These are phyloP conservation scores for Syngnathus floridae DNA, from an alignment of 2,113 vertebrate genomes.

Conservation along the genomic window DNA sequence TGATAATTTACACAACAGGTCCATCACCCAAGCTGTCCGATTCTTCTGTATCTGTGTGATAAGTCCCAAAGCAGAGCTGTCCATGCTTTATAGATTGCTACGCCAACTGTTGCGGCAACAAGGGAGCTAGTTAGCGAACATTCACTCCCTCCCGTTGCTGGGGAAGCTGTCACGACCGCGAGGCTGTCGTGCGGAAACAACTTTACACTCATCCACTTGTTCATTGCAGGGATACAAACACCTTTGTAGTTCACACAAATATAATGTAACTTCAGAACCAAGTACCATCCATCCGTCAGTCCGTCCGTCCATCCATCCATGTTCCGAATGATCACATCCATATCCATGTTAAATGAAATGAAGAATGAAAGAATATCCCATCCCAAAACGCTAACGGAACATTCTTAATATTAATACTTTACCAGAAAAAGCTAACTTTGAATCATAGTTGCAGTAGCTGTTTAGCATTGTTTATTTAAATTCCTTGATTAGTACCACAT, in stretches of 20 bases:
- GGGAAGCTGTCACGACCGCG: slow-evolving; percentile 16
- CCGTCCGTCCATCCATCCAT: too few relatives aligned
- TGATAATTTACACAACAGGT: slow-evolving; percentile 53
- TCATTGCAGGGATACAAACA: background rate
- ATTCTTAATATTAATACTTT: background rate
- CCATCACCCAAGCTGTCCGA: slow-evolving; percentile 37
- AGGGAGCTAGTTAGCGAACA: slow-evolving; percentile 63
- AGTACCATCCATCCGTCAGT: too few relatives aligned
- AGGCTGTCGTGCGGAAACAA: slow-evolving; percentile 18
- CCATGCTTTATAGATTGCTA: slow-evolving; percentile 54
- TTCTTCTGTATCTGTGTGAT: slow-evolving; percentile 44
- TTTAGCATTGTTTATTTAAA: slow-evolving; percentile 18
- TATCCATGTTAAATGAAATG: background rate
- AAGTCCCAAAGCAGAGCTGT: slow-evolving; percentile 41
- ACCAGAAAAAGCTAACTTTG: background rate
- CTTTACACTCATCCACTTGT: slow-evolving; percentile 13
- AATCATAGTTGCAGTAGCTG: slow-evolving; percentile 7
- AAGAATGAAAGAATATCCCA: background rate
- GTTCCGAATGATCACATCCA: too few relatives aligned
- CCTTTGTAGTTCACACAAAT: background rate
- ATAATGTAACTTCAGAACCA: background rate
- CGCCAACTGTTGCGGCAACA: slow-evolving; percentile 50
- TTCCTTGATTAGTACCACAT: too few relatives aligned
- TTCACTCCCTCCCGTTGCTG: slow-evolving; percentile 12
- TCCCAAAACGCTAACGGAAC: background rate